A percentile compares a stretch with the other conserved stretches of the same genome.
Conservation (phyloP, 2,113 vertebrate genomes). For the Marmota monax region DNA sequence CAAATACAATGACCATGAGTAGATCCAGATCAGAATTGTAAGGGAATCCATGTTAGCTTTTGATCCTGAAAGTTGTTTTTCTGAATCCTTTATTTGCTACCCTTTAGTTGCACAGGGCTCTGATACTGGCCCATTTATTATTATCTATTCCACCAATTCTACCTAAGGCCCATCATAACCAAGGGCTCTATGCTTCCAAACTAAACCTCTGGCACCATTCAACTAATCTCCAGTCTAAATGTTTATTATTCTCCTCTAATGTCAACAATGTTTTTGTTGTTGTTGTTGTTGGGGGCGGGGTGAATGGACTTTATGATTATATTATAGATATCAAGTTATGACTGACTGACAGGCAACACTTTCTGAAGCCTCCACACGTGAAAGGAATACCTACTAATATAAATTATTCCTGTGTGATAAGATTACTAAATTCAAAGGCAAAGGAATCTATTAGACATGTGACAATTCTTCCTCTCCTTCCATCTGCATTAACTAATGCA, state of each 20-base stretch:
- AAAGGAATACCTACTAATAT: not conserved
- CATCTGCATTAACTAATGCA: not conserved
- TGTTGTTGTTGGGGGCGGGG: too few relatives aligned
- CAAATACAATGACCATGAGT: not conserved
- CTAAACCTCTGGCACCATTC: not conserved
- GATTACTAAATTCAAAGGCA: not conserved
- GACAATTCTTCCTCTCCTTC: not conserved
- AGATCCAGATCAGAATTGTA: not conserved
- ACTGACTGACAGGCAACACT: not conserved
- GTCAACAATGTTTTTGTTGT: not conserved
- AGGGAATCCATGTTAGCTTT: not conserved
- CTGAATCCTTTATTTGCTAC: not conserved
- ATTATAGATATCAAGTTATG: not conserved
- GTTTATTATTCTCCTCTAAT: not conserved
- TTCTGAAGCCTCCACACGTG: not conserved
- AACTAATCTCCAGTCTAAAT: not conserved
- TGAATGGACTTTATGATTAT: not conserved
- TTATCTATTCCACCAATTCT: not conserved
- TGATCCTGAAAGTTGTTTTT: not conserved
- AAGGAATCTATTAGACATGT: not conserved
- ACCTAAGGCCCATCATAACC: not conserved
- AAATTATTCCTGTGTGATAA: not conserved
- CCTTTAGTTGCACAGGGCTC: not conserved
- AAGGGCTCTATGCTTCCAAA: not conserved
- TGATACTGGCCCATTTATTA: not conserved